Base-by-base conservation (phyloP, 2,888 invertebrate genomes). In the Ochropleura leucogaster region DNA sequence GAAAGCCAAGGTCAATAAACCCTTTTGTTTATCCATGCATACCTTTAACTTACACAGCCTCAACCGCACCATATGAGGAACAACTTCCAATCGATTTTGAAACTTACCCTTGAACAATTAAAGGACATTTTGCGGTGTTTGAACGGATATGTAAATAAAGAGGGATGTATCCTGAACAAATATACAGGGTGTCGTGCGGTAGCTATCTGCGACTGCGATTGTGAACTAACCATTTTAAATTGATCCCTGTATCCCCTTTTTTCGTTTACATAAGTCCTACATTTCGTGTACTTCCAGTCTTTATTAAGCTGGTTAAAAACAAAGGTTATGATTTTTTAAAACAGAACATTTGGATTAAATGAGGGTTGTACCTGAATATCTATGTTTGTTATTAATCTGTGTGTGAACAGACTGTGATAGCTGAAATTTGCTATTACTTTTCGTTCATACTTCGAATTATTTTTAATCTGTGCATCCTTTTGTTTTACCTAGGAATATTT, bases 151-250 rank as follows among this genome's bases (percentile, higher is more conserved):
- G 93, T 94, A 95, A 95, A 95, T 94, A 93, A 89, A 89, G 89
- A 92, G 93, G 94, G 94, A 91, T 93, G 93, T 92, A 94, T 94
- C 96, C 95, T 95, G 95, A 95, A 93, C 90, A 96, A 96, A 96
- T 94, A 95, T 91, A 93, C 93, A 90, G 93, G 91, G 92, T 94
- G 95, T 94, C 92, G 91, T 90, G 88, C 91, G 89, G 93, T 89
- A 92, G 93, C 93, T 87, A 87, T 85, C 86, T 87, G 85, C 89
- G 84, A 88, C 90, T 89, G 91, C 90, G 90, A 93, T 91, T 89
- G 89, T 89, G 86, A 88, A 80, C 77, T 86, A 86, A 82, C 94
- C 91, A 89, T 82, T 89, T 83, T 91, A 89, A 91, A 89, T 84
- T 88, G 90, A 92, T 85, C 88, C 89, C 84, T 82, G 75, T 82